Evolutionary conservation across 92 coral and sea anemone species (phyloP), one percentile per base, ranked within the genome.

Genomic region (Epizoanthus scotinus): DNA sequence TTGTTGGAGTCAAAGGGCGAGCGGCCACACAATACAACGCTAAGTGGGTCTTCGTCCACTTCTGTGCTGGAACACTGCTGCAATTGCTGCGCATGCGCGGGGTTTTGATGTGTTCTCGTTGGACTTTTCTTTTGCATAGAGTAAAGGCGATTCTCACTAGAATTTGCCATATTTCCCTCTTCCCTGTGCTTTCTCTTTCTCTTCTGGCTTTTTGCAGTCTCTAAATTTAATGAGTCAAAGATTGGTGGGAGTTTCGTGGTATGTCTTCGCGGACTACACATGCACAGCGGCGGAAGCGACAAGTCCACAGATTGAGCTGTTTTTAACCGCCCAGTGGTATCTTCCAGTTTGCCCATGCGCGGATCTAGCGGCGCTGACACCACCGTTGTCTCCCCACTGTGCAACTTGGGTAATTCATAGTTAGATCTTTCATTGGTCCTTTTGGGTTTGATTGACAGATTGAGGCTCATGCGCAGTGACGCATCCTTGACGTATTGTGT

Each of bases 11-110:
- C 78, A 21, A 22, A 24, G 9, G 92, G 83, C 17, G 92, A 85
- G 24, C 88, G 92, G 22, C 92, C 92, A 40, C 89, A 75, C 81
- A 89, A 28, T 0, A 89, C 92, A 6, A 89, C 92, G 69, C 84
- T 81, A 1, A 89, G 69, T 26, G 81, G 81, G 27, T 84, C 85
- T 12, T 88, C 88, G 13, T 3, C 40, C 50, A 67, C 57, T 24
- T 19, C 77, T 22, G 70, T 73, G 27, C 71, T 78, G 9, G 62
- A 18, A 7, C 83, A 84, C 9, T 49, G 60, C 28, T 77, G 73
- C 21, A 67, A 84, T 5, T 49, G 60, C 28, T 77, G 73, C 21
- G 72, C 82, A 57, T 65, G 62, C 34, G 47, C 60, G 18, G 52
- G 52, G n/a, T 28, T 21, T 47, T 47, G 52, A 40, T 9, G 19